phyloP scores from a whole-genome alignment of 2,113 vertebrate genomes.

The Myanophis thanlyinensis region DNA sequence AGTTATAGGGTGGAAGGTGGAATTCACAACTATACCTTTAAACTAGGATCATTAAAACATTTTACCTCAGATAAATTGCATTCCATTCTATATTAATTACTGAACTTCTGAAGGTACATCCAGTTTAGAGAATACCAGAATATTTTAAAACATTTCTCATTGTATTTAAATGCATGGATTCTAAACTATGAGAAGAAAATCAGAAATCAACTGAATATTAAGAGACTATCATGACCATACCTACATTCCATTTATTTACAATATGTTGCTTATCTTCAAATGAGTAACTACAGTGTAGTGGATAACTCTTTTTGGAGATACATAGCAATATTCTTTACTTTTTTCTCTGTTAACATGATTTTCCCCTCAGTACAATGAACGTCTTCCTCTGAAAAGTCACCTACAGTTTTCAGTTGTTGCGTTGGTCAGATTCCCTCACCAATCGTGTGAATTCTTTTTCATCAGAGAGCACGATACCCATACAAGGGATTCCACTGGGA shows the following conservation, averaged over 20 bases:
- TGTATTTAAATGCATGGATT: neutral
- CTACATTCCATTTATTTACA: neutral
- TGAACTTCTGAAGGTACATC: neutral
- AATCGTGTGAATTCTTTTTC: slow-evolving; percentile 8
- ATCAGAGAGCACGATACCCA: slow-evolving; percentile 14
- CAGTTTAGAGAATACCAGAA: neutral
- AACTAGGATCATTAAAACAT: neutral
- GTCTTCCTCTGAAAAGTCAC: slow-evolving; percentile 14
- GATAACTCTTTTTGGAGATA: neutral
- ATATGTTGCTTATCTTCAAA: neutral
- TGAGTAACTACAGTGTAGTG: neutral
- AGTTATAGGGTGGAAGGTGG: neutral
- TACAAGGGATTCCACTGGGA: slow-evolving; percentile 16
- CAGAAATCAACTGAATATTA: neutral
- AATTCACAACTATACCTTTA: neutral
- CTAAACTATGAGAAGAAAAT: neutral
- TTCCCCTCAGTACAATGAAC: neutral
- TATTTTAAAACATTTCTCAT: neutral
- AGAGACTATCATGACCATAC: neutral
- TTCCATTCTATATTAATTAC: neutral
- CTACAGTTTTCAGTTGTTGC: slow-evolving; percentile 6
- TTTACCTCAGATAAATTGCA: neutral
- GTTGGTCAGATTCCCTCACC: neutral
- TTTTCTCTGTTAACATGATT: neutral
- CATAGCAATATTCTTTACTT: neutral